phyloP scores from a whole-genome alignment of 1,140 invertebrate genomes.

The Campoletis sonorensis region DNA sequence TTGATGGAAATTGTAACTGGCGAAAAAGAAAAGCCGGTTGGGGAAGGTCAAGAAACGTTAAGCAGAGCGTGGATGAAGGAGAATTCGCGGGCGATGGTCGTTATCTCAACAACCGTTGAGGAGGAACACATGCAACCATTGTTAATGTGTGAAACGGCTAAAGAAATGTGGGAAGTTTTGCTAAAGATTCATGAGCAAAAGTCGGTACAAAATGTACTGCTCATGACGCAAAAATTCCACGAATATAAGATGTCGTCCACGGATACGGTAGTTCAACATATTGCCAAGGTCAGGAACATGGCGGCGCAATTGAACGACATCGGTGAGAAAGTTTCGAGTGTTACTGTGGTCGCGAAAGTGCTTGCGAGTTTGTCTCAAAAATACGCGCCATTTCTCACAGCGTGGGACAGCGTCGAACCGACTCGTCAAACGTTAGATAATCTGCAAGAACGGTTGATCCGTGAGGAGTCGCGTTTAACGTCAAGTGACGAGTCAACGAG shows the following conservation, averaged over 20 bases:
- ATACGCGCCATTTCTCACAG: constrained; percentile 34
- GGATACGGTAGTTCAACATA: constrained; percentile 56
- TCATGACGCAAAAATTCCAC: background rate
- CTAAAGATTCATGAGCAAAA: constrained; percentile 25
- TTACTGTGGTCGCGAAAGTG: constrained; percentile 49
- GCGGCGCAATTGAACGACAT: constrained; percentile 49
- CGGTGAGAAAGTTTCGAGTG: constrained; percentile 41
- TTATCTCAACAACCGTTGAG: too few species aligned
- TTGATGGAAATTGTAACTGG: too few species aligned
- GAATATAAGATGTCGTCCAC: constrained; percentile 50
- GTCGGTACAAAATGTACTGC: background rate
- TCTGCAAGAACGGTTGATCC: constrained; percentile 44
- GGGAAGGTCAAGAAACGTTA: too few species aligned
- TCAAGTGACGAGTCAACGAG: constrained; percentile 13
- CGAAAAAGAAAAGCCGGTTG: too few species aligned
- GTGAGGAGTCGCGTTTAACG: constrained; percentile 14
- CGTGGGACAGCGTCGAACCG: constrained; percentile 44
- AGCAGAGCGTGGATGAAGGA: too few species aligned
- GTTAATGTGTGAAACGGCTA: too few species aligned
- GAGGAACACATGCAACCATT: too few species aligned
- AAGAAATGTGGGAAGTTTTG: constrained; percentile 61
- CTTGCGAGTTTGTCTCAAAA: constrained; percentile 43
- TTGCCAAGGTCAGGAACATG: constrained; percentile 50
- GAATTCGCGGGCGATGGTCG: too few species aligned
- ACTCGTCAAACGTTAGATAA: constrained; percentile 40